Evolutionary conservation across 2,888 invertebrate genomes (phyloP).

Genomic region (Vesta saturnalis): DNA sequence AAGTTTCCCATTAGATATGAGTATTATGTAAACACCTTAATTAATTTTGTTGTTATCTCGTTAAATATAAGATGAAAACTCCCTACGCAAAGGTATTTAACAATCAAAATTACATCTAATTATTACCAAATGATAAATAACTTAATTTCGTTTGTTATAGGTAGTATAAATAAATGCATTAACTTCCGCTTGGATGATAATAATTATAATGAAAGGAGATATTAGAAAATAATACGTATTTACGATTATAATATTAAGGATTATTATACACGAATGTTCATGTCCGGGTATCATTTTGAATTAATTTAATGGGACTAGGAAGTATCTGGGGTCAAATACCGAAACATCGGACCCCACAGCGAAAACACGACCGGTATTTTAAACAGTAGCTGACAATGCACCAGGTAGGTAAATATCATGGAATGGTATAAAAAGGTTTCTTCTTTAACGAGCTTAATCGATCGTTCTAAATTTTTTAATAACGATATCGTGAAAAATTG

Average conservation of each 20-base stretch:
- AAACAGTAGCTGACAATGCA: conserved; percentile 43
- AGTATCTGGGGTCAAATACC: conserved; percentile 42
- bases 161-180: conserved; percentile 6
- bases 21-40: conserved; percentile 1
- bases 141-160: conserved; percentile 27
- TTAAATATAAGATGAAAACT: not conserved
- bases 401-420: conserved; percentile 41
- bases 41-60: not conserved
- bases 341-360: conserved; percentile 45
- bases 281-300: conserved; percentile 38
- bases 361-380: conserved; percentile 43
- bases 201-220: conserved; percentile 22
- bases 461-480: not conserved
- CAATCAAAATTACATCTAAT: conserved; percentile 1
- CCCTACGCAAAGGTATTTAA: not conserved
- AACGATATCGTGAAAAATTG: too few species aligned
- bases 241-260: conserved; percentile 37
- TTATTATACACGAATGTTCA: conserved; percentile 37
- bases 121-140: conserved; percentile 20
- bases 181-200: conserved; percentile 35
- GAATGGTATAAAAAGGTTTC: conserved; percentile 21
- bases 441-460: not conserved
- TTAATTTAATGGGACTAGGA: conserved; percentile 46
- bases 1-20: not conserved
- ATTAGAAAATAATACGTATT: conserved; percentile 25